Percentiles rank a stretch among this genome's conserved stretches.
Evolutionary conservation across 2,113 vertebrate species (phyloP).

Genomic region (Tinamus guttatus): DNA sequence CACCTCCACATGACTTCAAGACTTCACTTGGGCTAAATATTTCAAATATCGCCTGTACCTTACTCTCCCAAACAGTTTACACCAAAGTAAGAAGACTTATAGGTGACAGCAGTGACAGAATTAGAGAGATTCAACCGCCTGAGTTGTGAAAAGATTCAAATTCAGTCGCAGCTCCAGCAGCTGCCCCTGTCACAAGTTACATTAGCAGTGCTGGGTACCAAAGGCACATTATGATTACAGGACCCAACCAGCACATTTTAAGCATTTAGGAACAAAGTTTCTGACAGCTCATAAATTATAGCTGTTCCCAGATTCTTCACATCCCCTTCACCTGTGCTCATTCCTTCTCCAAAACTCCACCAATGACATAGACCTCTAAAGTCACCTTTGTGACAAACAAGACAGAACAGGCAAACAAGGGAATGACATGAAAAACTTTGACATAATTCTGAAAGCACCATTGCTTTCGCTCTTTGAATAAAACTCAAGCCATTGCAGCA

Average conservation of each 20-base stretch:
- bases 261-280: background rate
- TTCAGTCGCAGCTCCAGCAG: background rate
- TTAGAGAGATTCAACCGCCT: background rate
- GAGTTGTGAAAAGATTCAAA: background rate
- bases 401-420: background rate
- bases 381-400: background rate
- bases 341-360: background rate
- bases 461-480: background rate
- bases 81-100: background rate
- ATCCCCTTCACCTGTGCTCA: too few relatives aligned
- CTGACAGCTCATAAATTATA: background rate
- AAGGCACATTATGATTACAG: background rate
- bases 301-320: background rate
- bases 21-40: background rate
- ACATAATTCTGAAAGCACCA: background rate
- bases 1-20: background rate
- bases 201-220: background rate
- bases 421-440: background rate
- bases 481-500: background rate
- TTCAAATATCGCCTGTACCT: background rate
- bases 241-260: background rate
- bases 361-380: rapidly evolving
- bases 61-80: background rate
- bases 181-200: background rate
- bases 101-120: background rate